These are phyloP conservation scores for Poeciliopsis gracilis DNA, from an alignment of 2,797 vertebrate species.

Conservation along the genomic window DNA sequence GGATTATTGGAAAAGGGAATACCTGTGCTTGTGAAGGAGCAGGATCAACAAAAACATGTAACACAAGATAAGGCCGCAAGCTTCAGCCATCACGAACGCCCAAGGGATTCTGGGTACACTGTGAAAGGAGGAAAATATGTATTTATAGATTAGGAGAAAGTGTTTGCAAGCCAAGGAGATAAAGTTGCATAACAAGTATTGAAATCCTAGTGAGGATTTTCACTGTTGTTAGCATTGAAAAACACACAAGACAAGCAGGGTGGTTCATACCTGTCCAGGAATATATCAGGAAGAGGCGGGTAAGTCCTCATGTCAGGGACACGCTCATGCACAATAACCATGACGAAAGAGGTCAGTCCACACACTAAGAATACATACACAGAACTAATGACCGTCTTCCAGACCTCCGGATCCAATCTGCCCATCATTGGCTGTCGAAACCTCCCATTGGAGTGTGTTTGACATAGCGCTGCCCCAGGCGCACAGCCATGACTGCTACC, in stretches of 20 bases:
- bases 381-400: slow-evolving; percentile 92
- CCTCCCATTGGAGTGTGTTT: slow-evolving; percentile 88
- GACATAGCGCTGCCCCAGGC: slow-evolving; percentile 77
- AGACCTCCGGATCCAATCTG: slow-evolving; percentile 92
- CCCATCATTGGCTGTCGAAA: slow-evolving; percentile 81
- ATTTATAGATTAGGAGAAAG: slow-evolving; percentile 39
- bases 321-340: slow-evolving; percentile 96
- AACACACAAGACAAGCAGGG: background rate
- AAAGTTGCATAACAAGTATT: slow-evolving; percentile 19
- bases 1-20: slow-evolving; percentile 16
- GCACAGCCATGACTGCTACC: slow-evolving; percentile 64
- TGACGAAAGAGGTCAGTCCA: slow-evolving; percentile 94
- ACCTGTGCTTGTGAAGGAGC: slow-evolving; percentile 97
- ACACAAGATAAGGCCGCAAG: slow-evolving; percentile 92
- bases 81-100: slow-evolving; percentile 98
- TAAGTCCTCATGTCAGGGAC: slow-evolving; percentile 97
- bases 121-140: slow-evolving; percentile 45
- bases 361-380: slow-evolving; percentile 94
- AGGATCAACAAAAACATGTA: slow-evolving; percentile 93
- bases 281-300: slow-evolving; percentile 96
- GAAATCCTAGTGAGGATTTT: background rate
- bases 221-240: slow-evolving; percentile 10
- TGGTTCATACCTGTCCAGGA: slow-evolving; percentile 89
- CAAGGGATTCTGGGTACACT: slow-evolving; percentile 96
- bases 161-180: slow-evolving; percentile 29